Evolutionary conservation across 2,888 invertebrate species (phyloP).

Genomic region (Sinotaia quadrata): DNA sequence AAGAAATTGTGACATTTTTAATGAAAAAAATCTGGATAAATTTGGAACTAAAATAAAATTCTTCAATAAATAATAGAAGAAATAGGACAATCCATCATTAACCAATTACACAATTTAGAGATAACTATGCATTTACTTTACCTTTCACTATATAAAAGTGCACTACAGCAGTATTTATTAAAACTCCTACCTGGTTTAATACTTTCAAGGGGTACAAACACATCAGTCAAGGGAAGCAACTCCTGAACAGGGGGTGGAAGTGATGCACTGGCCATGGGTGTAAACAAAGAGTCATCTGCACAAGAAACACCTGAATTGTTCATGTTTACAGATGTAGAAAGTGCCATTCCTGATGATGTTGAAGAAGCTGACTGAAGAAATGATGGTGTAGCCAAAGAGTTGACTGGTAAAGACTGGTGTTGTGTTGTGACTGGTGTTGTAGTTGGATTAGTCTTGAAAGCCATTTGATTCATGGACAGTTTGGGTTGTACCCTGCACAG

Average conservation of each 20-base stretch:
- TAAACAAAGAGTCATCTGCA: conserved; percentile 24
- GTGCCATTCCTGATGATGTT: conserved; percentile 14
- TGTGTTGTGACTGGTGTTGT: conserved; percentile 22
- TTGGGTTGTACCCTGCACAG: conserved; percentile 46
- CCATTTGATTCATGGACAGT: conserved; percentile 60
- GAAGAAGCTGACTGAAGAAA: conserved; percentile 9
- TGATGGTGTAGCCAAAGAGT: not conserved
- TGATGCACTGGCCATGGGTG: conserved; percentile 33
- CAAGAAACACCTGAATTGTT: not conserved
- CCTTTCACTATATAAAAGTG: too few species aligned
- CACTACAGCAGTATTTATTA: too few species aligned
- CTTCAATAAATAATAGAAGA: too few species aligned
- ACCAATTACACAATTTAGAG: too few species aligned
- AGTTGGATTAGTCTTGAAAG: conserved; percentile 34
- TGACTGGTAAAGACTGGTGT: conserved; percentile 18
- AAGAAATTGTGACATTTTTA: too few species aligned
- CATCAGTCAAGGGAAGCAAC: conserved; percentile 78
- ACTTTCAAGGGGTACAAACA: conserved; percentile 82
- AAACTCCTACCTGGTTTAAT: conserved; percentile 80
- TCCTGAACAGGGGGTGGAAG: conserved; percentile 67
- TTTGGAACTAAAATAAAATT: too few species aligned
- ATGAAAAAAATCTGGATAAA: too few species aligned
- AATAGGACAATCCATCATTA: too few species aligned
- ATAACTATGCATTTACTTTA: too few species aligned
- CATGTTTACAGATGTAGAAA: conserved; percentile 7